These are phyloP conservation scores for Blennius ocellaris DNA, from an alignment of 2,113 vertebrate genomes.

Conservation along the genomic window DNA sequence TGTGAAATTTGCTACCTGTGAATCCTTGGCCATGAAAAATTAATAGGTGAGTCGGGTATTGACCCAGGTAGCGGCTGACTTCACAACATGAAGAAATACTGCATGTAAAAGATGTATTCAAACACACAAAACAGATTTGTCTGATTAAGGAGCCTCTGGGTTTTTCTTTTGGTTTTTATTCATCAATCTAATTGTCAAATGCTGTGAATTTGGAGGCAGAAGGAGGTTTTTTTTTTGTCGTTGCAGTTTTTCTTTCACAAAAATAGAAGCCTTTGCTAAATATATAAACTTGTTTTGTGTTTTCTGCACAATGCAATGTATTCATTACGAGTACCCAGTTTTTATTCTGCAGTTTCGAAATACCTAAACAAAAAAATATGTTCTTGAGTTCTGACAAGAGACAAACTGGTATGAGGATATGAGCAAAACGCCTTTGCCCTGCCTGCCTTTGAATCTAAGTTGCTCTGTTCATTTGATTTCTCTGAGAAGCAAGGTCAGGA, in stretches of 20 bases:
- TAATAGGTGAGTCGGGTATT: constrained; percentile 61
- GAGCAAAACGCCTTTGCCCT: constrained; percentile 20
- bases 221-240: background rate
- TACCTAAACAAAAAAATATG: constrained; percentile 12
- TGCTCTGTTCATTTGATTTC: constrained; percentile 55
- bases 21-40: constrained; percentile 77
- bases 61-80: constrained; percentile 56
- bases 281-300: constrained; percentile 10
- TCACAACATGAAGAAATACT: constrained; percentile 38
- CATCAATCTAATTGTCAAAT: too few species aligned
- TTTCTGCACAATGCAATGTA: constrained; percentile 2
- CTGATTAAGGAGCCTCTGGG: too few species aligned
- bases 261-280: constrained; percentile 32
- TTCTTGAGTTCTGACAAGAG: constrained; percentile 25
- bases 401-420: constrained; percentile 6
- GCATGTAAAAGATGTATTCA: constrained; percentile 15
- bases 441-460: constrained; percentile 46
- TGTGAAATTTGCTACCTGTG: constrained; percentile 78
- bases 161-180: too few species aligned
- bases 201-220: background rate
- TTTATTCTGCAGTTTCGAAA: constrained; percentile 31
- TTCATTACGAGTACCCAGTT: constrained; percentile 30
- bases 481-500: constrained; percentile 65
- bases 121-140: too few species aligned
- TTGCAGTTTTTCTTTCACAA: background rate